Evolutionary conservation across 2,113 vertebrate genomes (phyloP).

Genomic region (Verasper variegatus): DNA sequence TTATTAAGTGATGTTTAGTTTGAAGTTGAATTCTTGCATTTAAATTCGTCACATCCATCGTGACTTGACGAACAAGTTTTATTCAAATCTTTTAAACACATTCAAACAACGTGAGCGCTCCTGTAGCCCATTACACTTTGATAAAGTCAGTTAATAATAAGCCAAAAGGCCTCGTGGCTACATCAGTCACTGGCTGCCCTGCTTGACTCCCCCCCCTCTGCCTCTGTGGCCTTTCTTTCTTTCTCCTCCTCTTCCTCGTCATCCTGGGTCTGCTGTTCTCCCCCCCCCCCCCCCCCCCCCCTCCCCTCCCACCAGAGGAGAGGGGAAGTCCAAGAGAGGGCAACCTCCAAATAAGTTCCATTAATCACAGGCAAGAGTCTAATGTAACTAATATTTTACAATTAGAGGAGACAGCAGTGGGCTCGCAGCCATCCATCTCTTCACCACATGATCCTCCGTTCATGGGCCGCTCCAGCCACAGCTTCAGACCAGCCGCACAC

Average conservation of each 20-base stretch:
- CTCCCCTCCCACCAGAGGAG: constrained; percentile 74
- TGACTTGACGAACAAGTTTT: constrained; percentile 27
- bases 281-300: constrained; percentile 72
- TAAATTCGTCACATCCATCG: not conserved
- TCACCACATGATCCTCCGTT: constrained; percentile 95
- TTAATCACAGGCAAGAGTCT: constrained; percentile 99
- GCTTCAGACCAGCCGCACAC: constrained; percentile 40
- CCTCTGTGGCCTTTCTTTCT: constrained; percentile 33
- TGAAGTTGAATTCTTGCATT: too few species aligned
- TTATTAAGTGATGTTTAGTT: too few species aligned
- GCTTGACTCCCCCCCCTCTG: constrained; percentile 28
- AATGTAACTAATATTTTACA: constrained; percentile 99
- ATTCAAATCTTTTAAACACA: constrained; percentile 38
- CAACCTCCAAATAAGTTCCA: constrained; percentile 99
- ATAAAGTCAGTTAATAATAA: constrained; percentile 47
- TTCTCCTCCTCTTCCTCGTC: constrained; percentile 77
- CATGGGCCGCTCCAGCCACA: constrained; percentile 79
- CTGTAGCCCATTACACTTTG: constrained; percentile 29
- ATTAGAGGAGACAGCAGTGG: constrained; percentile 98
- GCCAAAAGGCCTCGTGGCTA: constrained; percentile 60
- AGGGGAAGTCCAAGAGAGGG: constrained; percentile 91
- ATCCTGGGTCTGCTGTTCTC: constrained; percentile 75
- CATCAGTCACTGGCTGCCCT: constrained; percentile 77
- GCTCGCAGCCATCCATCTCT: constrained; percentile 97
- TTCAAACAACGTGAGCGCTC: constrained; percentile 21